phyloP scores from a whole-genome alignment of 1,140 invertebrate species.

The Bombus ignitus region DNA sequence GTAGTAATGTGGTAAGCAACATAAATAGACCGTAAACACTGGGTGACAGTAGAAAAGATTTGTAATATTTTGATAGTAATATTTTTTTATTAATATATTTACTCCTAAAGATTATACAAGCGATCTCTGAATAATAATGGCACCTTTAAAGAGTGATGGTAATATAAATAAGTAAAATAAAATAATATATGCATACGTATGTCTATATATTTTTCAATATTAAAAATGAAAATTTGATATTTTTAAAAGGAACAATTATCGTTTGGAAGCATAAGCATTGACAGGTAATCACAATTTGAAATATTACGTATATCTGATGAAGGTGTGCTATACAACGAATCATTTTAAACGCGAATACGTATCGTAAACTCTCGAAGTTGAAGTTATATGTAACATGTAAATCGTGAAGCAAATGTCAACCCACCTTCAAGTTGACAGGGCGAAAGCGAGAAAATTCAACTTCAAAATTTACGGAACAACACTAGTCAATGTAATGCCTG shows the following conservation, averaged over 20 bases:
- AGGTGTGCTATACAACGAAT: background rate
- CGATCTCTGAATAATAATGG: background rate
- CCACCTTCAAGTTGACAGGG: conserved; percentile 46
- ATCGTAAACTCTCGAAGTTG: too few relatives aligned
- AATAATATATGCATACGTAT: background rate
- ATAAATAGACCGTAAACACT: too few relatives aligned
- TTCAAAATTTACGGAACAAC: conserved; percentile 58
- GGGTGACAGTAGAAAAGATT: too few relatives aligned
- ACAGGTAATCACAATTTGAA: background rate
- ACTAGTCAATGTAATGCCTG: conserved; percentile 55
- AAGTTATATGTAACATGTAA: background rate
- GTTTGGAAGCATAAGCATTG: background rate
- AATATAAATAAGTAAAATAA: background rate
- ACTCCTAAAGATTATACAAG: too few relatives aligned
- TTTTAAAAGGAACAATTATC: background rate
- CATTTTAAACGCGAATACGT: background rate
- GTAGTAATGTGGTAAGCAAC: too few relatives aligned
- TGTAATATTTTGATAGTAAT: too few relatives aligned
- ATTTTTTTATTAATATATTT: too few relatives aligned
- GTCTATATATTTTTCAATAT: too few relatives aligned
- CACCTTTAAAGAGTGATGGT: background rate
- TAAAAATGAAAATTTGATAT: background rate
- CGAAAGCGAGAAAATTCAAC: conserved; percentile 43
- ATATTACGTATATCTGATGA: background rate
- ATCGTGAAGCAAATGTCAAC: conserved; percentile 46